Base-by-base conservation (phyloP, 2,797 vertebrate genomes). In the Sardinella longiceps region DNA sequence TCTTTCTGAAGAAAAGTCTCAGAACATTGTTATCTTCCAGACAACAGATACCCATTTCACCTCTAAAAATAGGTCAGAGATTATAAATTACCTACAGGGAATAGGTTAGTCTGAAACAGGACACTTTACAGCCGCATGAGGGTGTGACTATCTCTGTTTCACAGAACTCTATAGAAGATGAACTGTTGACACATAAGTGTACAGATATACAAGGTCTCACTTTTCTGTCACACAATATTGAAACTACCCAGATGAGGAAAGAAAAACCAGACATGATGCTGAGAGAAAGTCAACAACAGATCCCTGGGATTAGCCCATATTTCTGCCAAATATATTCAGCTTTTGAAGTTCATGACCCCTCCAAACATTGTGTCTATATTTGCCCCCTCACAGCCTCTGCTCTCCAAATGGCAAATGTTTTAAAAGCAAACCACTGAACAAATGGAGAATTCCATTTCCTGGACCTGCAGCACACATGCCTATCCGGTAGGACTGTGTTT, bases 1-100 rank as follows among this genome's bases (percentile, higher is more conserved):
- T 50, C 39, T 46, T 30, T 25, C 33, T 63, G 23, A 18, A 39
- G 45, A 28, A n/a, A 25, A 20, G 60, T 74, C 82, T 83, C 82
- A 30, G 45, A 6, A 74, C 66, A 86, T 43, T 84, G 84, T 87
- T 84, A 87, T 81, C 50, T 74, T 15, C 25, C 18, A 39, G 23
- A 74, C 82, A 43, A 39, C 70, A 53, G 60, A 84, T n/a, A 50
- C 43, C 5, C 50, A 30, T 28, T 83, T 37, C 81, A 80, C 66
- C 46, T 28, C 58, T 53, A 80, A 83, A 81, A 87, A 85, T 80
- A 87, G 85, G 81, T 83, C 81, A 84, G 25, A 18, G 58, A 39
- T 77, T 66, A 23, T 86, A 84, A 85, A 80, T 84, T 43, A 45
- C 53, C 80, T 39, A 81, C 25, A 77, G 48, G 70, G 50, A 87